Percentiles rank a stretch among this genome's conserved stretches.
Conservation (phyloP, 2,113 vertebrate species). For the Apeltes quadracus region DNA sequence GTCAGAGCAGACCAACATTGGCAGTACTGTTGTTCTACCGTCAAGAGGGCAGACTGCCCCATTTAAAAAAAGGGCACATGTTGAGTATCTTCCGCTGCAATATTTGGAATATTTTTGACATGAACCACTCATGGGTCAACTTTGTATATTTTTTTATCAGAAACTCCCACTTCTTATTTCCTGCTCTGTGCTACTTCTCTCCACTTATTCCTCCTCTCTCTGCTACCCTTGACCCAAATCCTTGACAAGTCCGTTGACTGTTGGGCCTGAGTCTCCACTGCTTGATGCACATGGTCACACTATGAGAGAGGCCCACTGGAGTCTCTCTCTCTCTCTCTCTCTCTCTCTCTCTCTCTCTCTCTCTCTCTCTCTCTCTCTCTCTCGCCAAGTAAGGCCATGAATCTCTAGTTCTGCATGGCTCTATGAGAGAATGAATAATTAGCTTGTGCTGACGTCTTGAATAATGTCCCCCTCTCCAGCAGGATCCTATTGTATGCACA, state of each 20-base stretch:
- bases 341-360: slow-evolving; percentile 4
- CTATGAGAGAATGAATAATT: slow-evolving; percentile 38
- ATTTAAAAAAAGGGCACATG: slow-evolving; percentile 13
- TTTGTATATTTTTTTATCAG: slow-evolving; percentile 12
- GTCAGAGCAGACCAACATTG: slow-evolving; percentile 40
- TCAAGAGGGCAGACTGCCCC: background rate
- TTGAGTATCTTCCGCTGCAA: slow-evolving; percentile 4
- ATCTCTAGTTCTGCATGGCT: slow-evolving; percentile 13
- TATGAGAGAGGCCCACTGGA: background rate
- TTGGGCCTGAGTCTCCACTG: slow-evolving; percentile 17
- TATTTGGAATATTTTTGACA: slow-evolving; percentile 24
- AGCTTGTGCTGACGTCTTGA: slow-evolving; percentile 16
- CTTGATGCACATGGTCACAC: slow-evolving; percentile 12
- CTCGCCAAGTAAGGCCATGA: slow-evolving; percentile 27
- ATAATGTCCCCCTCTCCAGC: background rate
- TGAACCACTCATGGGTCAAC: background rate
- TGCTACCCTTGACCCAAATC: slow-evolving; percentile 36
- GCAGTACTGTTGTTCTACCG: too few species aligned
- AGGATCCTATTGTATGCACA: background rate
- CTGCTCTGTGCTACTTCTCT: slow-evolving; percentile 3
- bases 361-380: background rate
- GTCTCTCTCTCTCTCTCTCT: background rate
- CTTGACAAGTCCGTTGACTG: slow-evolving; percentile 7
- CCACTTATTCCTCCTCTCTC: slow-evolving; percentile 13
- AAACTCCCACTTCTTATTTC: slow-evolving; percentile 41